phyloP scores from a whole-genome alignment of 2,113 vertebrate species.

The Ctenomys sociabilis region DNA sequence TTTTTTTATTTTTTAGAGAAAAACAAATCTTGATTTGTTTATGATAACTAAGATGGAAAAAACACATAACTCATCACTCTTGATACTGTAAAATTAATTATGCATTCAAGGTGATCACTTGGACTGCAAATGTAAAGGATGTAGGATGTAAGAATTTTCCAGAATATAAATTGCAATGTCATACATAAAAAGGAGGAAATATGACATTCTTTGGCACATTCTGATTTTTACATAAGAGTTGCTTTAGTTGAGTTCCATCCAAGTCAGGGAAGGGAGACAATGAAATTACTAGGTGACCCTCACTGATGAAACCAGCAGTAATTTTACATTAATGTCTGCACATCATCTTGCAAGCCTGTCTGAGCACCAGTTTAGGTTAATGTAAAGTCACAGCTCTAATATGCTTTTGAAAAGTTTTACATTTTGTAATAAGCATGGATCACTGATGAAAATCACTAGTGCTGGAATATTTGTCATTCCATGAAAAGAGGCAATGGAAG shows the following conservation, averaged over 20 bases:
- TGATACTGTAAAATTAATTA: constrained; percentile 54
- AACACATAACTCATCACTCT: not conserved
- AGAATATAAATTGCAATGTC: not conserved
- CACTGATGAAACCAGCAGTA: constrained; percentile 50
- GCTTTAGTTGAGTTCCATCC: constrained; percentile 21
- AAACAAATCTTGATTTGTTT: constrained; percentile 1
- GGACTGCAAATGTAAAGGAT: not conserved
- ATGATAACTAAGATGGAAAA: not conserved
- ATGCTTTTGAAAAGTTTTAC: constrained; percentile 6
- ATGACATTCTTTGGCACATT: not conserved
- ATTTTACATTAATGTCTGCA: constrained; percentile 44
- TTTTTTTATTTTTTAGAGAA: not conserved
- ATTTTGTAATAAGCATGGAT: constrained; percentile 22
- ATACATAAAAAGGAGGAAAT: not conserved
- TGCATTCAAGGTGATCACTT: not conserved
- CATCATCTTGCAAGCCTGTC: constrained; percentile 48
- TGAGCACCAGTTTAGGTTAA: not conserved
- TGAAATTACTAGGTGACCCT: constrained; percentile 22
- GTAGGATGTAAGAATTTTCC: not conserved
- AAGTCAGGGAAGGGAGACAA: not conserved
- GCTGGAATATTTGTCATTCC: not conserved
- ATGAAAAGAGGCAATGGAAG: constrained; percentile 34
- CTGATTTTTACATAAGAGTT: not conserved
- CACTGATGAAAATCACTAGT: not conserved
- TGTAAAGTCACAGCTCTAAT: constrained; percentile 53